These are phyloP conservation scores for Todus mexicanus DNA, from an alignment of 2,797 vertebrate species.

Conservation along the genomic window DNA sequence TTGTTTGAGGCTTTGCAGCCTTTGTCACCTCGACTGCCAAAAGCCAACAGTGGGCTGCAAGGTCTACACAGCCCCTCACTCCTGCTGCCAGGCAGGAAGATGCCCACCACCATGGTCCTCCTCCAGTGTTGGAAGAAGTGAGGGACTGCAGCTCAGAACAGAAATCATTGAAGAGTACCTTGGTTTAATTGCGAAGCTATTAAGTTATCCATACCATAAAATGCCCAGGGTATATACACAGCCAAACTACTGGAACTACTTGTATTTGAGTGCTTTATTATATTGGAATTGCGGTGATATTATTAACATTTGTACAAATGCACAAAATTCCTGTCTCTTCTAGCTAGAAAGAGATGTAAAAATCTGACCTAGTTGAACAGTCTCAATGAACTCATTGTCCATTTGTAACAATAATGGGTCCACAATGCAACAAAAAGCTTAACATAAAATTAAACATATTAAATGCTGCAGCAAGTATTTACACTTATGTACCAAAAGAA, in stretches of 20 bases:
- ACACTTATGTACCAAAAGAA: conserved; percentile 77
- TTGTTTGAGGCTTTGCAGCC: not conserved
- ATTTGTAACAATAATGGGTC: conserved; percentile 84
- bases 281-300: conserved; percentile 96
- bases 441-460: conserved; percentile 86
- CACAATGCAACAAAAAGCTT: conserved; percentile 84
- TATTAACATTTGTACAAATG: conserved; percentile 99
- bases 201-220: fast-evolving
- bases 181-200: not conserved
- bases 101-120: not conserved
- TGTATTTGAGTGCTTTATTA: conserved; percentile 97
- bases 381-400: conserved; percentile 87
- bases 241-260: not conserved
- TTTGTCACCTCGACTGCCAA: not conserved
- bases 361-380: conserved; percentile 92
- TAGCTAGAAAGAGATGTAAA: conserved; percentile 88
- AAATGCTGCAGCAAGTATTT: conserved; percentile 93
- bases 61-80: not conserved
- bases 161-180: not conserved
- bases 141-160: not conserved
- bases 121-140: not conserved
- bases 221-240: not conserved
- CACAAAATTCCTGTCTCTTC: conserved; percentile 83
- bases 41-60: not conserved
- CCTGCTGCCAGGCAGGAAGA: not conserved